Percentiles rank a stretch among this genome's conserved stretches.
These are phyloP conservation scores for Strix aluco DNA, from an alignment of 2,113 vertebrate genomes.

Conservation along the genomic window DNA sequence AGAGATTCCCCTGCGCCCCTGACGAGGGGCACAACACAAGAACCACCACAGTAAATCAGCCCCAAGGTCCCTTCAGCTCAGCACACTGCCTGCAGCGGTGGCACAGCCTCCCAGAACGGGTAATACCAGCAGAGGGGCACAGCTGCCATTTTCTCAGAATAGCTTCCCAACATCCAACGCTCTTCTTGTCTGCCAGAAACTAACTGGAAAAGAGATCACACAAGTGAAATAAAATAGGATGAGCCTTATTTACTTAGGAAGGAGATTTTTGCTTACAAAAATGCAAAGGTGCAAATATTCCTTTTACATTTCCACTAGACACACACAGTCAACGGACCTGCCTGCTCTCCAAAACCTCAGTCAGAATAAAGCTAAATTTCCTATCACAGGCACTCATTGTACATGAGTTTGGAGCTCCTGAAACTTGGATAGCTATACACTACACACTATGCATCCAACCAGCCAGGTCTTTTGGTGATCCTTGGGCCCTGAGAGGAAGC, in stretches of 20 bases:
- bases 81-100: accelerated
- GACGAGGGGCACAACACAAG: too few relatives aligned
- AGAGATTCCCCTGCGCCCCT: background rate
- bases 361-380: background rate
- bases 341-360: background rate
- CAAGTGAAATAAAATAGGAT: background rate
- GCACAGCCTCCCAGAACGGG: accelerated
- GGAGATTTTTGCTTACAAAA: background rate
- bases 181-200: background rate
- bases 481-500: background rate
- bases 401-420: background rate
- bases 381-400: background rate
- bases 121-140: background rate
- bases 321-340: background rate
- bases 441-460: background rate
- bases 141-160: background rate
- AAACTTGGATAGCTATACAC: background rate
- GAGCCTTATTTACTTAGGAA: background rate
- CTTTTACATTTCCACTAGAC: background rate
- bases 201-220: background rate
- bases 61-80: background rate
- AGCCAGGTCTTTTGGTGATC: background rate
- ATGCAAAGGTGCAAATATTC: background rate
- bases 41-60: background rate
- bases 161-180: background rate